Percentiles rank a stretch among this genome's conserved stretches.
phyloP scores from a whole-genome alignment of 2,888 invertebrate species.

The Strigamia maritima region DNA sequence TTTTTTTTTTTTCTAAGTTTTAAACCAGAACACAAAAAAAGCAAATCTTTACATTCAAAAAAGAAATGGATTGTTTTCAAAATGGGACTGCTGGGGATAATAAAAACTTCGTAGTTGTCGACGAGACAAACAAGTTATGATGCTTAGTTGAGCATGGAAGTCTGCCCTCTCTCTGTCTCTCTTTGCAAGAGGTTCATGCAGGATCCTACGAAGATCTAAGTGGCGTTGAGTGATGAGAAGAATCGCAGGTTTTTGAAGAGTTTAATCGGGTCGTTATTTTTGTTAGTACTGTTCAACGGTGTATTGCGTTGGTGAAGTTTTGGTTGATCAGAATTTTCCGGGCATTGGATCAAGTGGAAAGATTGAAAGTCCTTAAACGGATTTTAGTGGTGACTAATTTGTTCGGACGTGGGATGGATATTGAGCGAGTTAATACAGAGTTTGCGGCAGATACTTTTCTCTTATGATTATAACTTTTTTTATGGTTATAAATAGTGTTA shows the following conservation, averaged over 20 bases:
- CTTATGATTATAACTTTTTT: no score
- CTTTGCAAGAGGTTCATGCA: conserved; percentile 99
- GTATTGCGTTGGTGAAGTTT: conserved; percentile 91
- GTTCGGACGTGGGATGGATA: conserved; percentile 99
- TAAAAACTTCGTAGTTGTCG: conserved; percentile 98
- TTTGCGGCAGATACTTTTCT: no score
- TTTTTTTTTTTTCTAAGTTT: no score
- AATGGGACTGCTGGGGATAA: no score
- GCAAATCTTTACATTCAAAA: no score
- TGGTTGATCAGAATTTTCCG: conserved; percentile 98
- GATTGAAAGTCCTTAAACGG: conserved; percentile 96
- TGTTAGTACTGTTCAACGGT: conserved; percentile 96
- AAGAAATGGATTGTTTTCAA: no score
- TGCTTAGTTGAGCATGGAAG: conserved; percentile 99
- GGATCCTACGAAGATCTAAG: conserved; percentile 99
- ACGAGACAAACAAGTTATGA: conserved; percentile 99
- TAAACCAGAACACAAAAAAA: no score
- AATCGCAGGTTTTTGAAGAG: conserved; percentile 99
- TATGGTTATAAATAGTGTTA: no score
- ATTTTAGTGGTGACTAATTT: conserved; percentile 98
- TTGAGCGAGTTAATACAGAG: conserved; percentile 98
- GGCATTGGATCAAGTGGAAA: conserved; percentile 98
- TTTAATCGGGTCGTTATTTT: conserved; percentile 99
- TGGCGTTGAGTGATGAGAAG: conserved; percentile 99
- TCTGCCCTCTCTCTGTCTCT: no score